Evolutionary conservation across 2,888 invertebrate species (phyloP).

Genomic region (Lasiommata megera): DNA sequence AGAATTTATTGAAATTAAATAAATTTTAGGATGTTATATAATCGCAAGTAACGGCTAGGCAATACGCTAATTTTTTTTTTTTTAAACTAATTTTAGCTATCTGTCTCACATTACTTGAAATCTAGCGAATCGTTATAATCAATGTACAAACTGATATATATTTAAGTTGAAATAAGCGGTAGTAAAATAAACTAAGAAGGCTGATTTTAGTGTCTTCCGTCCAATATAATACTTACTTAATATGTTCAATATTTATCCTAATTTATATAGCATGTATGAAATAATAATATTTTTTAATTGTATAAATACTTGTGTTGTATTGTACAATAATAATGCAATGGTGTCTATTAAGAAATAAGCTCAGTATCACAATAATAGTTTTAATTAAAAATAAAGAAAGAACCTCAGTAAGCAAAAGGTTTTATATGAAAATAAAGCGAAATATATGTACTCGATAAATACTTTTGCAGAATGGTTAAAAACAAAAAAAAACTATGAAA

Average conservation of each 20-base stretch:
- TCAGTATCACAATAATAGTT: slow-evolving; percentile 7
- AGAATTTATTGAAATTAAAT: too few species aligned
- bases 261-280: background rate
- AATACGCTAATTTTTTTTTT: too few species aligned
- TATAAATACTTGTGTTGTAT: slow-evolving; percentile 18
- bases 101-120: background rate
- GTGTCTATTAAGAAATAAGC: slow-evolving; percentile 6
- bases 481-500: background rate
- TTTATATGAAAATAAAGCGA: background rate
- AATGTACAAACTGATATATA: slow-evolving; percentile 36
- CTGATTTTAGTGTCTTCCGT: slow-evolving; percentile 40
- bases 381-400: background rate
- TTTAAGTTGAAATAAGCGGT: slow-evolving; percentile 12
- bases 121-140: slow-evolving; percentile 16
- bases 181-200: slow-evolving; percentile 29
- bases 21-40: background rate
- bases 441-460: background rate
- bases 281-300: slow-evolving; percentile 18
- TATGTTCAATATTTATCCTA: slow-evolving; percentile 1
- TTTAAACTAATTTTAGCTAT: background rate
- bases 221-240: slow-evolving; percentile 17
- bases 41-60: too few species aligned
- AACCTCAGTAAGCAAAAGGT: too few species aligned
- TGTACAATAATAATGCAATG: slow-evolving; percentile 1
- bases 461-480: background rate